Conservation (phyloP, 2,888 invertebrate genomes). For the Macrosiphum euphorbiae region DNA sequence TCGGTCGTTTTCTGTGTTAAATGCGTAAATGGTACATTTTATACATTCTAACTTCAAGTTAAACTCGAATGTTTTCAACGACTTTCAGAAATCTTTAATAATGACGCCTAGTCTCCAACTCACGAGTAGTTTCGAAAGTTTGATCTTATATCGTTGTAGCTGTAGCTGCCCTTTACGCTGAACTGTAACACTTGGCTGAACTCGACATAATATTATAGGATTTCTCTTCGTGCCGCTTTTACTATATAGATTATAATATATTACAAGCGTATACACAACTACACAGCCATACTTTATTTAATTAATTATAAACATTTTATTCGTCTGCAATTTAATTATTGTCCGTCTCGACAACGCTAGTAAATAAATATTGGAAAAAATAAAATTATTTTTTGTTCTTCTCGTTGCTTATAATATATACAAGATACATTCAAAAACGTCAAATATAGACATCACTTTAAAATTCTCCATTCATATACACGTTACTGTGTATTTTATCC, state of each 20-base stretch:
- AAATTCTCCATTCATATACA: background rate
- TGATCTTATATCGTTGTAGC: background rate
- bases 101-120: background rate
- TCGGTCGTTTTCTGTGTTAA: background rate
- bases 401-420: background rate
- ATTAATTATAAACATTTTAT: slow-evolving; percentile 1
- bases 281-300: background rate
- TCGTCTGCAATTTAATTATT: background rate
- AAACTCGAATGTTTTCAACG: background rate
- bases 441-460: background rate
- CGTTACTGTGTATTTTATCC: background rate
- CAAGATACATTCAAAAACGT: background rate
- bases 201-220: background rate
- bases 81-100: background rate
- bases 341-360: background rate
- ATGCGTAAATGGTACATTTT: background rate
- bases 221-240: background rate
- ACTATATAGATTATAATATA: background rate
- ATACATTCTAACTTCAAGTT: background rate
- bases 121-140: slow-evolving; percentile 20
- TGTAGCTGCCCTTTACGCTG: slow-evolving; percentile 1
- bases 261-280: background rate
- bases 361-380: background rate
- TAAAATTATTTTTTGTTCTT: background rate
- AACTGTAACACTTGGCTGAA: slow-evolving; percentile 9